Conservation (phyloP, 2,797 vertebrate species). For the Propithecus perrieri region DNA sequence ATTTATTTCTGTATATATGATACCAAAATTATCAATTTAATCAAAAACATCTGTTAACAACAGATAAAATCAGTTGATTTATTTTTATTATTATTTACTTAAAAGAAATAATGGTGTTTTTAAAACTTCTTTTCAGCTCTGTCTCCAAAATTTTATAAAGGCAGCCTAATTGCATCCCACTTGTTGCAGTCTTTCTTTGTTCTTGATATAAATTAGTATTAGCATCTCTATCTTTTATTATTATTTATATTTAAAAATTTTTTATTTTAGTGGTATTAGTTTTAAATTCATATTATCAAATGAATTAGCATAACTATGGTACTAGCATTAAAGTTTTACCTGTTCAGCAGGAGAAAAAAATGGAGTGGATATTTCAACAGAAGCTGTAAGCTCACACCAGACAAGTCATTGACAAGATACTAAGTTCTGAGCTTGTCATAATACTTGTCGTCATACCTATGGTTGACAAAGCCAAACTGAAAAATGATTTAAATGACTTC, state of each 20-base stretch:
- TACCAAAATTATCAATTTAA: neutral
- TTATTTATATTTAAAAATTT: neutral
- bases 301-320: neutral
- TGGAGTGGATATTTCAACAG: neutral
- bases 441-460: conserved; percentile 53
- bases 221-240: neutral
- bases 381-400: neutral
- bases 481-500: conserved; percentile 73
- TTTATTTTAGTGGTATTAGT: neutral
- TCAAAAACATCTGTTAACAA: neutral
- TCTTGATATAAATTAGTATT: neutral
- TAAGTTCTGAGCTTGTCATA: conserved; percentile 63
- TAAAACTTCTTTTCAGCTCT: neutral
- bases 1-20: neutral
- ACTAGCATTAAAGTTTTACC: neutral
- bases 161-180: neutral
- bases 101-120: neutral
- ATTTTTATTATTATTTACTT: neutral
- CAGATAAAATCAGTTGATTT: neutral
- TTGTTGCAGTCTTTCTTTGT: neutral
- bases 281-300: neutral
- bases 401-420: neutral
- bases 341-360: neutral
- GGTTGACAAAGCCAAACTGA: conserved; percentile 58
- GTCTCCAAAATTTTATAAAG: neutral